Evolutionary conservation across 2,888 invertebrate genomes (phyloP), one percentile per base, ranked within the genome.

Genomic region (Ennomos quercinarius): DNA sequence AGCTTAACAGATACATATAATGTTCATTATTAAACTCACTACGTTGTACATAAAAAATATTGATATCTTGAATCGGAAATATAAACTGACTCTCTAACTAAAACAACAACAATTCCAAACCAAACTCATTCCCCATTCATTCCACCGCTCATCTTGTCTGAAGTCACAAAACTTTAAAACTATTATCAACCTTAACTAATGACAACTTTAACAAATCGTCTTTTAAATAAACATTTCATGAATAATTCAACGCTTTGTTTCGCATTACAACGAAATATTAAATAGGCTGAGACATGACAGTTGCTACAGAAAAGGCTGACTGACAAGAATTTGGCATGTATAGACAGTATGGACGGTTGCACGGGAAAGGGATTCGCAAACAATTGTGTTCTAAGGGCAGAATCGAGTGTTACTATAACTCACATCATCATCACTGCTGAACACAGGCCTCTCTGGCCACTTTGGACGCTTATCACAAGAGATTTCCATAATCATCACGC

Each of bases 211-310:
- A 54, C 58, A 44, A 48, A 46, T 50, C 44, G 54, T 57, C 52
- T 66, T 63, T 52, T 41, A 66, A 66, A 66, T 66, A 61, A 63
- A 66, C 61, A 66, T 63, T 51, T 59, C 38, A 58, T 65, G 61
- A 61, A 66, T 63, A 12, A 61, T 65, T 49, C 41, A 53, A 8
- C 9, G 8, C 46, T 56, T 66, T 63, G 61, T 62, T 37, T 48
- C 37, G 10, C 11, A n/a, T 56, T 11, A 60, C 27, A 41, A 47
- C 47, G 57, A 58, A 58, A 58, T 58, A 52, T 58, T 57, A 38
- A 51, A 39, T 47, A 52, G 51, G 41, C 12, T 35, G 42, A 27
- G 27, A 43, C 42, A 41, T 52, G 50, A 57, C 59, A 61, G 47
- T 53, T 40, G 38, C 46, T 36, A 35, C 46, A 52, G 43, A 50